Evolutionary conservation across 2,797 vertebrate genomes (phyloP).

Genomic region (Danio albolineatus): DNA sequence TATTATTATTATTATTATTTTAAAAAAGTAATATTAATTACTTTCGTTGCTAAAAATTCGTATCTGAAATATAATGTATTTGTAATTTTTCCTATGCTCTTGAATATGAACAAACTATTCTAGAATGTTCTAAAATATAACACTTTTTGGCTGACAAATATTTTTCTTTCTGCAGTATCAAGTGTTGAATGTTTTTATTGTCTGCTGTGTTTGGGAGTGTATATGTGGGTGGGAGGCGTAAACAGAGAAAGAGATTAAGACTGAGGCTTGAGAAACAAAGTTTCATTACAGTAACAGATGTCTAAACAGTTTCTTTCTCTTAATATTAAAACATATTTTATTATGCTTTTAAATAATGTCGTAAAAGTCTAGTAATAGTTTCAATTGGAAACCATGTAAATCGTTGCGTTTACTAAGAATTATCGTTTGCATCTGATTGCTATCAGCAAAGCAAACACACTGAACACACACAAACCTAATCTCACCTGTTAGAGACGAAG

Average conservation of each 20-base stretch:
- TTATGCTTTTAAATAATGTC: background rate
- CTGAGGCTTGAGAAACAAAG: background rate
- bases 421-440: too few relatives aligned
- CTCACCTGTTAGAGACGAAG: conserved; percentile 77
- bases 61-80: background rate
- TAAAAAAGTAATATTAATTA: background rate
- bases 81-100: background rate
- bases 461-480: too few relatives aligned
- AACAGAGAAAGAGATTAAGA: conserved; percentile 20
- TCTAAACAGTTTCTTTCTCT: background rate
- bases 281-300: conserved; percentile 17
- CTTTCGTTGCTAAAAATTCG: too few relatives aligned
- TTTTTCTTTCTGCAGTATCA: background rate
- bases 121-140: background rate
- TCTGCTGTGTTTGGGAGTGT: background rate
- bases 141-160: background rate
- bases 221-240: conserved; percentile 6
- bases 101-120: background rate
- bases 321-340: background rate
- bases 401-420: too few relatives aligned
- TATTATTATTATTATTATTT: too few relatives aligned
- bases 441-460: too few relatives aligned
- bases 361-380: background rate
- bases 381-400: background rate
- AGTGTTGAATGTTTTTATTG: background rate